Evolutionary conservation across 2,888 invertebrate species (phyloP).

Genomic region (Allolobophora icterica): DNA sequence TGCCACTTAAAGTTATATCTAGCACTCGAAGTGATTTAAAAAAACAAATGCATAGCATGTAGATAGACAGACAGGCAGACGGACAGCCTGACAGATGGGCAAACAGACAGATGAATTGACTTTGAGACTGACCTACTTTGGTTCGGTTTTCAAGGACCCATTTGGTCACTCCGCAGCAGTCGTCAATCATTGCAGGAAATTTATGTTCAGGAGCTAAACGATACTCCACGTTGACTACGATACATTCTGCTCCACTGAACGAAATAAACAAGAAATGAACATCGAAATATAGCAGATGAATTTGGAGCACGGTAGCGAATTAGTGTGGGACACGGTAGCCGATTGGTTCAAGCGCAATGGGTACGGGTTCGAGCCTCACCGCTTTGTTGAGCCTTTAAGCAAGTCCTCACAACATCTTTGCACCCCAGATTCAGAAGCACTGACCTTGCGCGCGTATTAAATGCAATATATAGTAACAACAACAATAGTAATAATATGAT

Average conservation of each 20-base stretch:
- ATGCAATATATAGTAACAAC: no score
- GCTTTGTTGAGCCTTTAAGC: no score
- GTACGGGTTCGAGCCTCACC: no score
- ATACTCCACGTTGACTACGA: slow-evolving; percentile 61
- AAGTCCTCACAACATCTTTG: no score
- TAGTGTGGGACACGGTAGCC: no score
- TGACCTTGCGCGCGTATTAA: no score
- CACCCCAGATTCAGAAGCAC: no score
- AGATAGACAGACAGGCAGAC: neutral
- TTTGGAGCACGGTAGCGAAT: neutral
- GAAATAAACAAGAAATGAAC: neutral
- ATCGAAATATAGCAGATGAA: neutral
- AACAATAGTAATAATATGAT: no score
- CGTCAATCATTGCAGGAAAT: slow-evolving; percentile 59
- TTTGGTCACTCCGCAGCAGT: slow-evolving; percentile 55
- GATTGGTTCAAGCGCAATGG: no score
- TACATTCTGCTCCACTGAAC: slow-evolving; percentile 48
- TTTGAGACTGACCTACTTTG: slow-evolving; percentile 51
- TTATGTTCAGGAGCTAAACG: slow-evolving; percentile 58
- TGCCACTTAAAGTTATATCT: neutral
- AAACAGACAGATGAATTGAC: neutral
- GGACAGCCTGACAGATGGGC: neutral
- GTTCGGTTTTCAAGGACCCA: slow-evolving; percentile 58
- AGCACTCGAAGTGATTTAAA: neutral
- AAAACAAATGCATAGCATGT: neutral